phyloP scores from a whole-genome alignment of 2,888 invertebrate genomes.

The Drosophila rubida region DNA sequence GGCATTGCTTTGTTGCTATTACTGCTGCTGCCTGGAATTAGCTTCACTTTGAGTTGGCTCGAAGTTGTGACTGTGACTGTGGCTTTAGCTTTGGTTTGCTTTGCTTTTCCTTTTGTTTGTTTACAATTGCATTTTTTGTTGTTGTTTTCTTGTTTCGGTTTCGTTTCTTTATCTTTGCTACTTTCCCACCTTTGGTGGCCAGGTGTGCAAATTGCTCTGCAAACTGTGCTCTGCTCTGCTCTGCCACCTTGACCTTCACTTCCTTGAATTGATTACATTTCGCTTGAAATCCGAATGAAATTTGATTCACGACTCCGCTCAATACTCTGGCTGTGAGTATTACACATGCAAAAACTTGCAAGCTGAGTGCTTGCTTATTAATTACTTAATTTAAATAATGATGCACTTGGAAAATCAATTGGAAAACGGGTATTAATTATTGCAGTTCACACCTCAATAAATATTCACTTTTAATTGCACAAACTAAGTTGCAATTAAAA shows the following conservation, averaged over 20 bases:
- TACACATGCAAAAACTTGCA: neutral
- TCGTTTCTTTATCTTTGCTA: slow-evolving; percentile 7
- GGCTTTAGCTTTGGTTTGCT: neutral
- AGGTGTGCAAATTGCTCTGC: slow-evolving; percentile 47
- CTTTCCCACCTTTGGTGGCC: slow-evolving; percentile 25
- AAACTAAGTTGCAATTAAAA: neutral
- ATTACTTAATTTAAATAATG: neutral
- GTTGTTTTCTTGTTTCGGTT: neutral
- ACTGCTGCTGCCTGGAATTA: slow-evolving; percentile 22
- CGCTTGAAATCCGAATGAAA: neutral
- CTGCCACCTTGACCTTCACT: slow-evolving; percentile 68
- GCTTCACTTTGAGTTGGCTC: slow-evolving; percentile 5
- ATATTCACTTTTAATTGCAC: neutral
- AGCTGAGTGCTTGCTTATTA: no score
- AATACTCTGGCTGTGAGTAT: neutral
- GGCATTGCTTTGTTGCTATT: slow-evolving; percentile 28
- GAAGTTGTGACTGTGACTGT: neutral
- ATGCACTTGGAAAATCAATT: neutral
- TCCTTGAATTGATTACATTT: slow-evolving; percentile 63
- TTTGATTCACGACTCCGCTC: slow-evolving; percentile 18
- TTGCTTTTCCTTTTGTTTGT: slow-evolving; percentile 27
- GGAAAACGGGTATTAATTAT: neutral
- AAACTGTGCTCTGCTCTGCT: slow-evolving; percentile 21
- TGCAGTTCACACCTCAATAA: neutral
- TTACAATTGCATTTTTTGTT: slow-evolving; percentile 34